phyloP scores from a whole-genome alignment of 2,888 invertebrate species.

The Chrysolina oricalcia region DNA sequence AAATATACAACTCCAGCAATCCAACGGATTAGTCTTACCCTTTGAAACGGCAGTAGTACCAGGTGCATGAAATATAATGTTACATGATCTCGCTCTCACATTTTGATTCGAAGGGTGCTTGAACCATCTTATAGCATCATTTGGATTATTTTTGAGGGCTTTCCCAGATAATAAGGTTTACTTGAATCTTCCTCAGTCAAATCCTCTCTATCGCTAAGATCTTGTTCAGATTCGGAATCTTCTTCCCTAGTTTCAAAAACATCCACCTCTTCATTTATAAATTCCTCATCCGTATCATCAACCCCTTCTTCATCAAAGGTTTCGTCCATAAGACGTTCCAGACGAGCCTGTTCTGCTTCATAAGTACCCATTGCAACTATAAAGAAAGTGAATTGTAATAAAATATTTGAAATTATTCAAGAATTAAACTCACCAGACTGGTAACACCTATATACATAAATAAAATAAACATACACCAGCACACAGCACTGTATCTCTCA shows the following conservation, averaged over 20 bases:
- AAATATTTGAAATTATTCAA: too few species aligned
- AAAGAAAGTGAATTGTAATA: slow-evolving; percentile 18
- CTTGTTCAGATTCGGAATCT: slow-evolving; percentile 16
- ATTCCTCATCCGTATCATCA: slow-evolving; percentile 17
- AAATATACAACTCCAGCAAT: slow-evolving; percentile 27
- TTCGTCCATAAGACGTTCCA: slow-evolving; percentile 23
- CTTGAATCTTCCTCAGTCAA: neutral
- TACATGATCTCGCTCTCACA: slow-evolving; percentile 23
- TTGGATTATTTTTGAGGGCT: slow-evolving; percentile 23
- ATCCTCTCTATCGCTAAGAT: slow-evolving; percentile 14
- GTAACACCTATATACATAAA: too few species aligned
- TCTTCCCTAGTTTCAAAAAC: slow-evolving; percentile 31
- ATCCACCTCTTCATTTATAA: slow-evolving; percentile 32
- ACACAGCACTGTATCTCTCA: slow-evolving; percentile 23
- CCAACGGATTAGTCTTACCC: slow-evolving; percentile 1
- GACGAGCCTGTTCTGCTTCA: slow-evolving; percentile 19
- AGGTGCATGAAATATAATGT: slow-evolving; percentile 21
- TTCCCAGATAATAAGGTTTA: slow-evolving; percentile 15
- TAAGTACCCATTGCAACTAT: slow-evolving; percentile 23
- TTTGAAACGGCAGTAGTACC: slow-evolving; percentile 19
- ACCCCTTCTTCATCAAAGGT: slow-evolving; percentile 9
- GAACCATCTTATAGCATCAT: slow-evolving; percentile 15
- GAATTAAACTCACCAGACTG: too few species aligned
- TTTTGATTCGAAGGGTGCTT: slow-evolving; percentile 18
- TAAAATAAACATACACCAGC: neutral